These are phyloP conservation scores for Aegotheles bennettii DNA, from an alignment of 2,113 vertebrate species.

Conservation along the genomic window DNA sequence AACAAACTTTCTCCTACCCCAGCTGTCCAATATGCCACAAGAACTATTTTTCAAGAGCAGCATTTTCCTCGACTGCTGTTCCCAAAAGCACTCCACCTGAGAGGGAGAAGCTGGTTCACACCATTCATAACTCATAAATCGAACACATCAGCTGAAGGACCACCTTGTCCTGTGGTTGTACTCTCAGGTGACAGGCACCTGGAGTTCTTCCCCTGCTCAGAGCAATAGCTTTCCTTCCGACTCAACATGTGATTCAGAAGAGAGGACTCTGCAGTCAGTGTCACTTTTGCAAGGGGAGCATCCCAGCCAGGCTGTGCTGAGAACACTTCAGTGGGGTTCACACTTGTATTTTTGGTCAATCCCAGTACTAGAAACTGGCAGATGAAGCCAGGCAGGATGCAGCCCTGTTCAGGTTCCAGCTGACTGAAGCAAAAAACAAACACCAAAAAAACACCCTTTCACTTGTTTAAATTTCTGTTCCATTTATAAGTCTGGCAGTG, in stretches of 20 bases:
- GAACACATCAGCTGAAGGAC: neutral
- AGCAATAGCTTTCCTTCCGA: neutral
- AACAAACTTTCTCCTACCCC: neutral
- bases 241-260: neutral
- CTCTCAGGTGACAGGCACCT: neutral
- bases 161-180: neutral
- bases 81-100: neutral
- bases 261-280: neutral
- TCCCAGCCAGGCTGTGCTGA: neutral
- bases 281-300: neutral
- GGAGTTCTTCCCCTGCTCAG: neutral
- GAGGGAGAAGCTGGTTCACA: neutral
- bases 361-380: neutral
- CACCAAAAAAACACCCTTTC: neutral
- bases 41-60: neutral
- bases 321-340: neutral
- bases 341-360: neutral
- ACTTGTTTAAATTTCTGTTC: conserved; percentile 13
- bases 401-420: neutral
- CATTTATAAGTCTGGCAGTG: conserved; percentile 37
- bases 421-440: neutral
- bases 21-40: neutral
- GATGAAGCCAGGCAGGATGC: neutral
- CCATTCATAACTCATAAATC: neutral
- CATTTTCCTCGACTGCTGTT: neutral